Evolutionary conservation across 2,797 vertebrate species (phyloP).

Genomic region (Euphonia xanthogaster): DNA sequence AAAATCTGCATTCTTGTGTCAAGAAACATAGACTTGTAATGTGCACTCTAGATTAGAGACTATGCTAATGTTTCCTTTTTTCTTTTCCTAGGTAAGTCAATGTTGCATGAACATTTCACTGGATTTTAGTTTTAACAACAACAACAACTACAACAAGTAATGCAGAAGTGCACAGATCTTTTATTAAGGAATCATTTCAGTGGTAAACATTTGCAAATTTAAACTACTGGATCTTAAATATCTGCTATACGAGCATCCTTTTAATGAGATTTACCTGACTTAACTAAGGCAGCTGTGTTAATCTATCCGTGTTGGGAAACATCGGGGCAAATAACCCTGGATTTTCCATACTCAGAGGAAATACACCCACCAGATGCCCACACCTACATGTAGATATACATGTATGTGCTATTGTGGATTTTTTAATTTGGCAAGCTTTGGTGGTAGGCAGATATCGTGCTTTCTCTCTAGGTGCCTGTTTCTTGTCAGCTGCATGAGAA

Average conservation of each 20-base stretch:
- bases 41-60: not conserved
- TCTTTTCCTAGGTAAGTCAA: not conserved
- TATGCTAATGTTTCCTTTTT: not conserved
- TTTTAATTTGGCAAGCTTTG: not conserved
- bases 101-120: not conserved
- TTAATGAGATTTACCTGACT: not conserved
- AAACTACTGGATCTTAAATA: not conserved
- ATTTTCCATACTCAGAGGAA: not conserved
- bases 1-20: not conserved
- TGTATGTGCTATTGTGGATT: not conserved
- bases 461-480: not conserved
- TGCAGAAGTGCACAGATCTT: not conserved
- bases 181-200: not conserved
- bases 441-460: rapidly evolving
- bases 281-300: not conserved
- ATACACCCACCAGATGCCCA: not conserved
- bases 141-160: not conserved
- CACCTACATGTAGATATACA: rapidly evolving
- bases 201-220: not conserved
- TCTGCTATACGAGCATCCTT: not conserved
- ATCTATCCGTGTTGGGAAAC: not conserved
- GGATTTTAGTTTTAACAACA: not conserved
- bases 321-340: not conserved
- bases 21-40: not conserved
- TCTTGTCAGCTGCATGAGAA: not conserved